phyloP scores from a whole-genome alignment of 2,113 vertebrate species.

The Myrmophylax atrothorax region DNA sequence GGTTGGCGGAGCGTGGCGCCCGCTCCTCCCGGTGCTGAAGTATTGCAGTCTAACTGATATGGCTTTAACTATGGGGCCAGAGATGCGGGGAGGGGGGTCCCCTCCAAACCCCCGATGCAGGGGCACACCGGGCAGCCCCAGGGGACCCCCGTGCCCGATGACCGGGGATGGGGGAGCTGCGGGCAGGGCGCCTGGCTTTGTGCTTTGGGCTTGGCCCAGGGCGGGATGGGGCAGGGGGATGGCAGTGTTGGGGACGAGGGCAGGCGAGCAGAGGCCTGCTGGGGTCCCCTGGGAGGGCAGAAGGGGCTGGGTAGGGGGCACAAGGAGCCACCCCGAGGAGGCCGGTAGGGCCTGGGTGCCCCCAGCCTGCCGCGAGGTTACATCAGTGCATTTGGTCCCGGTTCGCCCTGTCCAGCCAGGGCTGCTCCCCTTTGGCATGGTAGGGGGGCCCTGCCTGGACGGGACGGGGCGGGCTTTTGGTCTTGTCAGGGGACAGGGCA shows the following conservation, averaged over 20 bases:
- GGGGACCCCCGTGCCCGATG: constrained; percentile 49
- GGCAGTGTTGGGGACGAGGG: constrained; percentile 50
- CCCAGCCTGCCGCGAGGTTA: constrained; percentile 52
- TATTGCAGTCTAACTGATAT: constrained; percentile 88
- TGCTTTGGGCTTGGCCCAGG: constrained; percentile 37
- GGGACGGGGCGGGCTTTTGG: constrained; percentile 36
- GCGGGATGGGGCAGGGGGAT: constrained; percentile 2
- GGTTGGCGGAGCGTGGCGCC: constrained; percentile 39
- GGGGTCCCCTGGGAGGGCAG: constrained; percentile 16
- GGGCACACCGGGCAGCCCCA: constrained; percentile 32
- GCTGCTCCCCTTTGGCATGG: constrained; percentile 44
- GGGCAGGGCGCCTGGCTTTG: constrained; percentile 56
- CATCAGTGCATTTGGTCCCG: constrained; percentile 70
- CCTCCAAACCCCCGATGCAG: constrained; percentile 24
- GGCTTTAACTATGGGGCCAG: constrained; percentile 82
- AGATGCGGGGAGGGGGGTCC: constrained; percentile 62
- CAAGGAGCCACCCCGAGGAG: neutral
- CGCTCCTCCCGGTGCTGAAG: constrained; percentile 68
- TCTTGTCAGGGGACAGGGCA: neutral
- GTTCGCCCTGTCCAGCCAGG: constrained; percentile 35
- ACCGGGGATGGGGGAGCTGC: constrained; percentile 31
- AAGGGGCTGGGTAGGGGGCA: neutral
- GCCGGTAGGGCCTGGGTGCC: neutral
- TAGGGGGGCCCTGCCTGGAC: constrained; percentile 37
- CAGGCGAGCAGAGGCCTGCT: neutral